Conservation (phyloP, 1,140 invertebrate species). For the Phymastichus coffea region DNA sequence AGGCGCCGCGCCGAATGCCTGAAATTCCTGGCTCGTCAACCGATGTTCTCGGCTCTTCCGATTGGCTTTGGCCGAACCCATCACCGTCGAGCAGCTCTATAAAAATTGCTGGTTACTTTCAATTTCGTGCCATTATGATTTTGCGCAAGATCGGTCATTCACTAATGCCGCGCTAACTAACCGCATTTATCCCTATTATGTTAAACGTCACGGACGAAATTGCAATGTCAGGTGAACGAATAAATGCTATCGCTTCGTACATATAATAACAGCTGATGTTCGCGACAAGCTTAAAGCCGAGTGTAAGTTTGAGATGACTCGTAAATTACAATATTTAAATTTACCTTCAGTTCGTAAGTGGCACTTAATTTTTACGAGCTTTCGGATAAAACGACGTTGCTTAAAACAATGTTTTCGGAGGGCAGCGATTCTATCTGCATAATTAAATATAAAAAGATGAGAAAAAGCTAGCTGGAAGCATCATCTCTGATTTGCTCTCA, state of each 20-base stretch:
- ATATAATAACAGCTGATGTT: no score
- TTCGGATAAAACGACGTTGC: conserved; percentile 35
- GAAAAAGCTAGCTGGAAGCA: conserved; percentile 16
- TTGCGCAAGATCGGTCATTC: no score
- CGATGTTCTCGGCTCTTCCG: not conserved
- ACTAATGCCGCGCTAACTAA: no score
- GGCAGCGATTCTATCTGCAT: conserved; percentile 10
- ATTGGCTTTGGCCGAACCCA: conserved; percentile 13
- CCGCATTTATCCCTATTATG: no score
- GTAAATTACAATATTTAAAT: conserved; percentile 18
- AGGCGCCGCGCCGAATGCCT: conserved; percentile 36
- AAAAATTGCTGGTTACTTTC: no score
- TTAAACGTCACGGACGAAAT: no score
- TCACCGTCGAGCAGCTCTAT: no score
- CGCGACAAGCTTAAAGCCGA: conserved; percentile 32
- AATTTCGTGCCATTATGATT: no score
- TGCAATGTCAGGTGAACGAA: conserved; percentile 13
- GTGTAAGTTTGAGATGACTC: not conserved
- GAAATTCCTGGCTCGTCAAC: conserved; percentile 34
- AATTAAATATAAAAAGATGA: conserved; percentile 2
- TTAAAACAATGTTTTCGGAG: conserved; percentile 19
- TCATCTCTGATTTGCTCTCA: not conserved
- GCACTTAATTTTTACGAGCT: conserved; percentile 21
- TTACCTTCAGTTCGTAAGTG: conserved; percentile 4
- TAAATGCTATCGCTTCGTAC: no score